phyloP scores from a whole-genome alignment of 2,113 vertebrate species.

The Taxidea taxus region DNA sequence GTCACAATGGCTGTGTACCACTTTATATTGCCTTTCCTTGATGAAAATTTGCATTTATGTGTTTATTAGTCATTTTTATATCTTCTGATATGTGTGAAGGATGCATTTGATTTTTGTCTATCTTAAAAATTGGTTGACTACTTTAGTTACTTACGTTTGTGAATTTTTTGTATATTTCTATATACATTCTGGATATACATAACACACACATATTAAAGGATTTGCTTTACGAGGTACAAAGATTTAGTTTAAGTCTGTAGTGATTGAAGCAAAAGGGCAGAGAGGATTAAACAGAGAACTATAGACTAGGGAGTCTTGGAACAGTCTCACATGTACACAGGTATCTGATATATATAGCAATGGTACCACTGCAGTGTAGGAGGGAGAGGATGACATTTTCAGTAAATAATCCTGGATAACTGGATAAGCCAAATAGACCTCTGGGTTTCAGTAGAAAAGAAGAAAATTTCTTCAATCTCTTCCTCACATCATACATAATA shows the following conservation, averaged over 20 bases:
- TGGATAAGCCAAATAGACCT: background rate
- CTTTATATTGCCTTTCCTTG: background rate
- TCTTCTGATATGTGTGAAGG: background rate
- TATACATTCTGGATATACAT: background rate
- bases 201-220: background rate
- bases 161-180: background rate
- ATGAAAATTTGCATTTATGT: background rate
- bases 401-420: background rate
- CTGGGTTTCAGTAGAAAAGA: background rate
- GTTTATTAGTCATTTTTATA: background rate
- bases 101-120: background rate
- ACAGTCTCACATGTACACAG: background rate
- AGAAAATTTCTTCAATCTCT: background rate
- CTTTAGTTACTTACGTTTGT: background rate
- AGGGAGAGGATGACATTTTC: background rate
- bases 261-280: background rate
- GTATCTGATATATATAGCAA: too few species aligned
- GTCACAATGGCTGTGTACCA: background rate
- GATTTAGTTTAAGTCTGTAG: background rate
- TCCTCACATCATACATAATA: background rate
- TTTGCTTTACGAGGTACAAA: background rate
- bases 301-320: background rate
- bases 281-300: background rate
- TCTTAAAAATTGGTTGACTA: background rate
- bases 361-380: fast-evolving